These are phyloP conservation scores for Hyles euphorbiae DNA, from an alignment of 1,140 invertebrate species.

Conservation along the genomic window DNA sequence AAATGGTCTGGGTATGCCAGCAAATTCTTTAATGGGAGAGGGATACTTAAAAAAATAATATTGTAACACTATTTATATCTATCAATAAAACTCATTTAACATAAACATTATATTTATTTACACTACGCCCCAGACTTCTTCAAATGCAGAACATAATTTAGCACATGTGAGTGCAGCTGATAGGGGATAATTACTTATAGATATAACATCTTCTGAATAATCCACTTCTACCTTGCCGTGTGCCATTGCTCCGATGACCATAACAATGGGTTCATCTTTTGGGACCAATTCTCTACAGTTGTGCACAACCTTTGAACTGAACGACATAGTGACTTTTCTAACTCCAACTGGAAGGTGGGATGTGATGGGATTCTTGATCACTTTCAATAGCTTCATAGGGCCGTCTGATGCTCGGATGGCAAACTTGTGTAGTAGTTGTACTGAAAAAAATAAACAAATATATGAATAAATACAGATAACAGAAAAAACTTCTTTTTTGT, in stretches of 20 bases:
- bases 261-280: constrained; percentile 87
- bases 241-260: constrained; percentile 98
- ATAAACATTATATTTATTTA: constrained; percentile 58
- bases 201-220: constrained; percentile 93
- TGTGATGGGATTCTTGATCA: constrained; percentile 98
- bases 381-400: constrained; percentile 94
- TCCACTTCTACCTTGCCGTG: constrained; percentile 95
- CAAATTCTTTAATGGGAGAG: too few relatives aligned
- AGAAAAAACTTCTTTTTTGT: too few relatives aligned
- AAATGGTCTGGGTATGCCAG: too few relatives aligned
- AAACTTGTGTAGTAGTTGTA: constrained; percentile 97
- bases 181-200: constrained; percentile 97
- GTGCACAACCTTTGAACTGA: constrained; percentile 86
- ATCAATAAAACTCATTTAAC: not conserved
- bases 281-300: constrained; percentile 90
- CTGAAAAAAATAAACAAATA: constrained; percentile 77
- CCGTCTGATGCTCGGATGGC: constrained; percentile 92
- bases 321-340: constrained; percentile 93
- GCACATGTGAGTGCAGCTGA: constrained; percentile 97
- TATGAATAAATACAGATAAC: too few relatives aligned
- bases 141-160: constrained; percentile 97
- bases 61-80: too few relatives aligned
- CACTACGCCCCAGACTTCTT: constrained; percentile 94
- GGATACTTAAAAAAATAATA: too few relatives aligned
- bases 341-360: constrained; percentile 97